phyloP scores from a whole-genome alignment of 2,888 invertebrate genomes.

The Ophion obscuratus region DNA sequence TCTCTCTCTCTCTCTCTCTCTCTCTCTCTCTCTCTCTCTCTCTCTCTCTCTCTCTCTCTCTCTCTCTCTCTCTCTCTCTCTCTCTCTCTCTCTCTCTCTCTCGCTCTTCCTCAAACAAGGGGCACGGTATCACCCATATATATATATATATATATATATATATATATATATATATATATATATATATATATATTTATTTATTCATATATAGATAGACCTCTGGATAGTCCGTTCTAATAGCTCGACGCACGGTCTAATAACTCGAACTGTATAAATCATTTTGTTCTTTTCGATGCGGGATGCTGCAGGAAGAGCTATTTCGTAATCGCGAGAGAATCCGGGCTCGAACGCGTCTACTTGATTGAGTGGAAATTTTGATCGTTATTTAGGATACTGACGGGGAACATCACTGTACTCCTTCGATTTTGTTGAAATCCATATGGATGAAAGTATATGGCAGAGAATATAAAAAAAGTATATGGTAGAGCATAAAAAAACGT shows the following conservation, averaged over 20 bases:
- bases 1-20: constrained; percentile 5
- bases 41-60: constrained; percentile 3
- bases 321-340: background rate
- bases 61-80: background rate
- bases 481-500: too few relatives aligned
- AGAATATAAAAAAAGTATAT: too few relatives aligned
- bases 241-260: constrained; percentile 50
- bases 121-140: constrained; percentile 29
- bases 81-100: background rate
- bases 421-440: background rate
- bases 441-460: too few relatives aligned
- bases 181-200: constrained; percentile 60
- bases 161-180: constrained; percentile 54
- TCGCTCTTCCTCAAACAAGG: background rate
- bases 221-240: constrained; percentile 48
- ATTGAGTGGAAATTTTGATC: background rate
- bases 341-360: background rate
- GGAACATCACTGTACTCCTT: background rate
- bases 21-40: background rate
- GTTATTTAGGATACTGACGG: background rate
- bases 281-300: constrained; percentile 22
- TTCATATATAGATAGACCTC: constrained; percentile 28
- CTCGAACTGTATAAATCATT: constrained; percentile 35
- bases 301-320: constrained; percentile 10
- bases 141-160: constrained; percentile 53